Evolutionary conservation across 1,140 invertebrate genomes (phyloP), one percentile per base, ranked within the genome.

Genomic region (Drosophila subpulchrella): DNA sequence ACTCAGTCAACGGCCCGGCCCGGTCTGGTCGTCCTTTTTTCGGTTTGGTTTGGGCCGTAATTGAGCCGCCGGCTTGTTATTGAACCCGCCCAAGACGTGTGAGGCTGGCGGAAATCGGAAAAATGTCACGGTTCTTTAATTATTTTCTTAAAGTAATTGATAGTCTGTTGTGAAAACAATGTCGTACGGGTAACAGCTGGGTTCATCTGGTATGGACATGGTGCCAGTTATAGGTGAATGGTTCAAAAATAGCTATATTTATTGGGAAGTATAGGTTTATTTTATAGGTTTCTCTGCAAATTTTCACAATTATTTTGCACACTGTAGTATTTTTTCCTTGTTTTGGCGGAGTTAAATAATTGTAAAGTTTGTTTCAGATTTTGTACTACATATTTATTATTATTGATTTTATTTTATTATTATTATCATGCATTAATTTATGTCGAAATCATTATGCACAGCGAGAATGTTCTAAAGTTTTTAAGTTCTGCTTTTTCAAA

Each of bases 131-230:
- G 44, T 48, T 27, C 68, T 71, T 72, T 71, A 72, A 72, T 72
- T 58, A 72, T 72, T 71, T 72, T 58, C 68, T 72, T 72, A 50
- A 72, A 72, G 68, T 71, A 71, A 71, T 58, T 71, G 68, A 71
- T 58, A 50, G 66, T 48, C 53, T 41, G 51, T 34, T 57, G 41
- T 34, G 34, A 27, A 36, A 46, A 71, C 30, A 70, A 17, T 46
- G 32, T n/a, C 41, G 34, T 34, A 24, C 8, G 12, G 13, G 6
- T 27, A 41, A 10, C 62, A 70, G 36, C 30, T 55, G 46, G 41
- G 15, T 38, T 61, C 50, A 32, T 12, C 13, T 15, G 7, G n/a
- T n/a, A 10, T 11, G 41, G 32, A 42, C 32, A 34, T 0, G 32
- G 7, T 10, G 6, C 30, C 30, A 32, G 30, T 32, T 32, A 32